Base-by-base conservation (phyloP, 1,140 invertebrate species). In the Hycleus phaleratus region DNA sequence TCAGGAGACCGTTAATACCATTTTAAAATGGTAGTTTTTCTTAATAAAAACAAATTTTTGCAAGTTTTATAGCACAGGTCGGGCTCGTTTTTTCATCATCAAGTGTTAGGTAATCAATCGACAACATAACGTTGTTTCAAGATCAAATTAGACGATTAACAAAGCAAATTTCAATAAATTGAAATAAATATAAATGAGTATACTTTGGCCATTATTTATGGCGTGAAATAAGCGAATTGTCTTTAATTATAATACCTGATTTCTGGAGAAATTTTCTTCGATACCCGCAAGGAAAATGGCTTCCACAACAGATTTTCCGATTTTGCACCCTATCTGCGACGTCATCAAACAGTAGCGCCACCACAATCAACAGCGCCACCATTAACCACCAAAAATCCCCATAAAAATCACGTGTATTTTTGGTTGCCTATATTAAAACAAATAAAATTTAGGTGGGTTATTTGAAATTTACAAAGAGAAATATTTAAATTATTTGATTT, bases 101-200 rank as follows among this genome's bases (percentile, higher is more conserved):
- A 55, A 56, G 55, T 63, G 55, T 64, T 64, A 64, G 62, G 58
- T 64, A 64, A 64, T 64, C 62, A 61, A 62, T 61, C 56, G 51
- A 53, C 51, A 53, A 53, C 51, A 52, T 46, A 32, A 53, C 51
- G 51, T 53, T 26, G 50, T 8, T 18, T 5, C 42, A 45, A 44
- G 4, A 3, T 32, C 4, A 32, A 5, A 32, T 32, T 7, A 7
- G 32, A 18, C 18, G 18, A 18, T 18, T 18, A 32, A 32, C 32
- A 32, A 32, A 2, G 32, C 1, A 5, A 32, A 32, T 32, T 32
- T 7, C 4, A 32, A 32, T 32, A 32, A 32, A 18, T 18, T 18
- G 18, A 32, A 32, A 32, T 5, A 0, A 7, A 2, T 32, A 32
- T 32, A 32, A 5, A 32, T 32, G 7, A 32, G 4, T 32, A 32